Percentiles rank a stretch among this genome's conserved stretches.
phyloP scores from a whole-genome alignment of 2,797 vertebrate species.

The Lithobates pipiens region DNA sequence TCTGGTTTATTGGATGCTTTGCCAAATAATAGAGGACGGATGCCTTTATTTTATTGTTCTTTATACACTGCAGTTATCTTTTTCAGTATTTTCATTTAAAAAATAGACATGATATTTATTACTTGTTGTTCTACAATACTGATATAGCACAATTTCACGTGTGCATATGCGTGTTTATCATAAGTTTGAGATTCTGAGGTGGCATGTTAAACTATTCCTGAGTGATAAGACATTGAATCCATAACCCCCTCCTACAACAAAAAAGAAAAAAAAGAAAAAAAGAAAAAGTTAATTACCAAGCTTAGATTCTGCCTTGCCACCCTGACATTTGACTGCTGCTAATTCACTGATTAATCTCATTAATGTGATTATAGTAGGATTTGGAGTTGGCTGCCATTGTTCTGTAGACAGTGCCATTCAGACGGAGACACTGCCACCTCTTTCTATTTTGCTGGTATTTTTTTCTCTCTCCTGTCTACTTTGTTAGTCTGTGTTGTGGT shows the following conservation, averaged over 20 bases:
- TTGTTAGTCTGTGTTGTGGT: constrained; percentile 66
- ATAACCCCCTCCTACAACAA: constrained; percentile 26
- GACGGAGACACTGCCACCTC: constrained; percentile 67
- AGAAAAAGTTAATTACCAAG: constrained; percentile 82
- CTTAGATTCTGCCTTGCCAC: constrained; percentile 77
- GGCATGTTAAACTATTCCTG: constrained; percentile 10
- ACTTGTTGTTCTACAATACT: not conserved
- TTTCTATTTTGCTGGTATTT: constrained; percentile 66
- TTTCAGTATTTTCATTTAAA: not conserved
- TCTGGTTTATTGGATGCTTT: not conserved
- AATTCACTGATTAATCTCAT: constrained; percentile 90
- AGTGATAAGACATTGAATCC: constrained; percentile 29
- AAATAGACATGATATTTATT: no score
- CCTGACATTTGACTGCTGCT: constrained; percentile 85
- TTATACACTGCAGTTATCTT: no score
- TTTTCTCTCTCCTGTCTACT: constrained; percentile 62
- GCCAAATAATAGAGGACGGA: no score
- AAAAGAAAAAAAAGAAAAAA: not conserved
- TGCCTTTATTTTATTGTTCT: no score
- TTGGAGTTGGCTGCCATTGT: constrained; percentile 82
- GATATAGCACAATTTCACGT: not conserved
- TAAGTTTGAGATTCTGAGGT: not conserved
- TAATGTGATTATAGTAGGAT: constrained; percentile 85
- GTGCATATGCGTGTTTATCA: not conserved
- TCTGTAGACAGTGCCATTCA: constrained; percentile 74